phyloP scores from a whole-genome alignment of 1,140 invertebrate genomes.

The Ceratitis capitata region DNA sequence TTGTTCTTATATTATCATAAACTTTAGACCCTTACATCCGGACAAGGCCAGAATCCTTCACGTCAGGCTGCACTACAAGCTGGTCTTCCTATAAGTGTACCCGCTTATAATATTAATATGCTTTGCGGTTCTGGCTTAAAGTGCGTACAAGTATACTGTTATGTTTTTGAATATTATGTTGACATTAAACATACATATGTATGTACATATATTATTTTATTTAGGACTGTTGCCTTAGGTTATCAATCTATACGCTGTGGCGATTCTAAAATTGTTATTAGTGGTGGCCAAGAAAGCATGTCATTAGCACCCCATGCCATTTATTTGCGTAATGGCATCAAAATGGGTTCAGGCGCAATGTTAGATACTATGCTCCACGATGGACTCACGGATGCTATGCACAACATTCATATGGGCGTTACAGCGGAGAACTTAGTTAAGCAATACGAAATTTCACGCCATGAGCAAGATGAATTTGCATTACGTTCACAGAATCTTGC shows the following conservation, averaged over 20 bases:
- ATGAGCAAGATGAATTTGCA: conserved; percentile 82
- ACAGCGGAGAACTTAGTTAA: conserved; percentile 87
- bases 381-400: conserved; percentile 84
- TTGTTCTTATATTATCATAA: conserved; percentile 54
- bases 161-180: not conserved
- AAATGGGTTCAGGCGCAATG: conserved; percentile 76
- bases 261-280: conserved; percentile 78
- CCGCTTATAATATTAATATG: conserved; percentile 84
- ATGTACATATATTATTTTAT: conserved; percentile 4
- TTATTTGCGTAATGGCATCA: conserved; percentile 73
- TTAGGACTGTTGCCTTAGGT: conserved; percentile 75
- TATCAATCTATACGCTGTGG: conserved; percentile 77
- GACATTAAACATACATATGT: too few species aligned
- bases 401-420: conserved; percentile 84
- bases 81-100: conserved; percentile 78
- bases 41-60: conserved; percentile 87
- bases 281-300: conserved; percentile 90
- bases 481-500: conserved; percentile 77
- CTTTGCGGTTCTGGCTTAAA: conserved; percentile 88
- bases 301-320: conserved; percentile 79
- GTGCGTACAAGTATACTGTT: conserved; percentile 67
- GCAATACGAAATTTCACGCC: conserved; percentile 74
- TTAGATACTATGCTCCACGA: conserved; percentile 79
- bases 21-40: conserved; percentile 73
- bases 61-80: conserved; percentile 82